Base-by-base conservation (phyloP, 1,140 invertebrate species). In the Macrotrachela quadricornifera region DNA sequence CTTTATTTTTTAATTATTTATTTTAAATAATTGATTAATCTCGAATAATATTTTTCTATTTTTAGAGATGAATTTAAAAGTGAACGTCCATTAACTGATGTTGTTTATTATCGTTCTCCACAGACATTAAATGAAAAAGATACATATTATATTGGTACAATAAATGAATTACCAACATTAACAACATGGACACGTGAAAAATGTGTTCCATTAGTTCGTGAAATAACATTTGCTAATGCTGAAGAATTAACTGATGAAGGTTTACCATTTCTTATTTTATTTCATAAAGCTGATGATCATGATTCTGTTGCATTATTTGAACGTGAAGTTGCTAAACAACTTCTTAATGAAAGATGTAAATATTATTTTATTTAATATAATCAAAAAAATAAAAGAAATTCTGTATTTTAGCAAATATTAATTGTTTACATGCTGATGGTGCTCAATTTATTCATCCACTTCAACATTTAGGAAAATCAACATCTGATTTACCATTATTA, bases 221-320 rank as follows among this genome's bases (percentile, higher is more conserved):
- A 94, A 71, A 95, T 97, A 46, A 95, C 90, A 6, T 97, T 97
- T 71, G 88, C 95, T 73, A 97, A 96, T 76, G 92, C 91, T 17
- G 91, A 96, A 61, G 74, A 97, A 71, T 68, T 97, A 12, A 97
- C 92, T 0, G 94, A 99, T 73, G 92, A 97, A 75, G 92, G 92
- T 14, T 69, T 97, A 58, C 92, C 94, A n/a, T 99, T 99, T 70
- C 74, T 99, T 8, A 96, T 99, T 59, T 68, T 99, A 2, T 99
- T 99, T 69, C 85, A 97, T 63, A 65, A 79, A 57, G 80, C 85
- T 1, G 80, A 83, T 60, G 90, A 97, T 69, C 75, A 74, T 6
- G 79, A 82, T 30, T 83, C 79, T 57, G 79, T 94, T 42, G 86
- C 88, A 63, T 74, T 77, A 58, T 97, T 80, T 64, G 86, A 82